Base-by-base conservation (phyloP, 2,888 invertebrate species). In the Drosophila sordidula region DNA sequence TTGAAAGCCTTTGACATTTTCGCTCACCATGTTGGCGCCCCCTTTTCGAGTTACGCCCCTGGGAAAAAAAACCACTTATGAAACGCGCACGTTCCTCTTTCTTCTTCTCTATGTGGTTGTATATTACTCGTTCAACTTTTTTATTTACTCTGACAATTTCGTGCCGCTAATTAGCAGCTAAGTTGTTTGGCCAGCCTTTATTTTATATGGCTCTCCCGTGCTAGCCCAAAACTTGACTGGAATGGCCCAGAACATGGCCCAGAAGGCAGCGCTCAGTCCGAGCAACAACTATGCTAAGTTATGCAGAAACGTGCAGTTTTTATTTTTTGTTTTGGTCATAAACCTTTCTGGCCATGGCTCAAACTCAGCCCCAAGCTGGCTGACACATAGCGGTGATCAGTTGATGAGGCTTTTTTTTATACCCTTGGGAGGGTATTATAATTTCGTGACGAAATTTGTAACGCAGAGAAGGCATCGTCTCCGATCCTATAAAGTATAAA, bases 231-330 rank as follows among this genome's bases (percentile, higher is more conserved):
- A 55, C 36, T 51, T 41, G 38, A 25, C 3, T 26, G 39, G 56
- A 47, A 34, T 34, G 34, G 51, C 49, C 42, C 34, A 62, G 68
- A 59, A 74, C 61, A 55, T 39, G 54, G 50, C 16, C 29, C 45
- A 34, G 14, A 51, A 52, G 26, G 29, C 26, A 44, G 32, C 38
- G 26, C 22, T 22, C 22, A 42, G 44, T 50, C 38, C 6, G 26
- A 38, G 54, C 54, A 56, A 54, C 52, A 54, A 73, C 64, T 55
- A 56, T 74, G 78, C 52, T 68, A 77, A 77, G 62, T 78, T 79
- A 78, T 76, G 77, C 80, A 67, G 71, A 77, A 77, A 79, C 77
- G 80, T 79, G 76, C 77, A 75, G 67, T 79, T 75, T 78, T 68
- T 56, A 46, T 65, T 73, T 59, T 58, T 63, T 44, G 5, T 47